Percentiles rank a stretch among this genome's conserved stretches.
Evolutionary conservation across 2,797 vertebrate genomes (phyloP).

Genomic region (Lateolabrax maculatus): DNA sequence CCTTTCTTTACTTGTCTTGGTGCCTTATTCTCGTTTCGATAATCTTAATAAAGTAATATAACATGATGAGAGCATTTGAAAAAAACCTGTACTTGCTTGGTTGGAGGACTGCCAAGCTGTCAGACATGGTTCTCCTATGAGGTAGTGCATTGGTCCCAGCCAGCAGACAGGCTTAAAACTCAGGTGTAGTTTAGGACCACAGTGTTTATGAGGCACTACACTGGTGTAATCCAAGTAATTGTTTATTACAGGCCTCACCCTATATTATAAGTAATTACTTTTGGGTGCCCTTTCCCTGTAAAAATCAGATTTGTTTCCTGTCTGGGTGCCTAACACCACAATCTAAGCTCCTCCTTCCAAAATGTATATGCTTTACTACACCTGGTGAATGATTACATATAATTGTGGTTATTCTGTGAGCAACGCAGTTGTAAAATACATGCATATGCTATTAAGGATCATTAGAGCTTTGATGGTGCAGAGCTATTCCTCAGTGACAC

Average conservation of each 20-base stretch:
- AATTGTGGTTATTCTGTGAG: constrained; percentile 70
- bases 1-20: not conserved
- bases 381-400: constrained; percentile 71
- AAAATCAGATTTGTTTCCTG: constrained; percentile 80
- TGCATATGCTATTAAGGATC: constrained; percentile 75
- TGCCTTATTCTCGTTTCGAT: not conserved
- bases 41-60: constrained; percentile 25
- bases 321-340: constrained; percentile 68
- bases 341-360: constrained; percentile 65
- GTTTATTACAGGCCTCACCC: constrained; percentile 75
- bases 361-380: constrained; percentile 67
- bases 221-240: constrained; percentile 80
- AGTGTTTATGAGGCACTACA: constrained; percentile 72
- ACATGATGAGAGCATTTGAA: constrained; percentile 29
- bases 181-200: constrained; percentile 72
- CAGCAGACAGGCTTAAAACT: constrained; percentile 69
- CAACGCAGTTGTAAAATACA: constrained; percentile 74
- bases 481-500: constrained; percentile 78
- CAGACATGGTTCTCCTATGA: constrained; percentile 70
- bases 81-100: constrained; percentile 43
- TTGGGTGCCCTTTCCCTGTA: constrained; percentile 74
- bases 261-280: constrained; percentile 74
- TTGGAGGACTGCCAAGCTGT: constrained; percentile 56
- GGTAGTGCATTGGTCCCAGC: constrained; percentile 58
- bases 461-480: constrained; percentile 75